phyloP scores from a whole-genome alignment of 2,888 invertebrate species.

The Linnaemya tessellans region DNA sequence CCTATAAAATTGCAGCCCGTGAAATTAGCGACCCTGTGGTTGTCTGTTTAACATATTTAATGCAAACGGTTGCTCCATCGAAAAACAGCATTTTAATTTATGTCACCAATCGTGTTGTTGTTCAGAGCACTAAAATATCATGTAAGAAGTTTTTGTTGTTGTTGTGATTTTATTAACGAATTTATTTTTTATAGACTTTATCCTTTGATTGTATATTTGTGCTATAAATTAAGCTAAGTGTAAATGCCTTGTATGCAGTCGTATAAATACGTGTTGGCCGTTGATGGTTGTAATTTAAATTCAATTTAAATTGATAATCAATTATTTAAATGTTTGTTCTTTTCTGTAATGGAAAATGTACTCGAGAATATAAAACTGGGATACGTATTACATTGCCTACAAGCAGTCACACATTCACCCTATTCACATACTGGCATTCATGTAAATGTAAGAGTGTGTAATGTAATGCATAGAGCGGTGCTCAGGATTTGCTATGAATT shows the following conservation, averaged over 20 bases:
- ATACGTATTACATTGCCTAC: slow-evolving; percentile 20
- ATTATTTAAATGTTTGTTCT: slow-evolving; percentile 70
- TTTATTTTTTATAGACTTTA: slow-evolving; percentile 20
- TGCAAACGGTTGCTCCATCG: neutral
- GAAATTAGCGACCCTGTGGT: neutral
- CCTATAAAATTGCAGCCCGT: no score
- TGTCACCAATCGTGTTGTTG: slow-evolving; percentile 12
- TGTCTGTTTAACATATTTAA: neutral
- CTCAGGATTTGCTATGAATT: slow-evolving; percentile 4
- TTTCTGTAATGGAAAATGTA: slow-evolving; percentile 54
- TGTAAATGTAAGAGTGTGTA: neutral
- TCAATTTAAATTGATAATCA: slow-evolving; percentile 73
- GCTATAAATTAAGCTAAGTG: slow-evolving; percentile 50
- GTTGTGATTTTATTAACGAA: slow-evolving; percentile 11
- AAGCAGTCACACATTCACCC: neutral
- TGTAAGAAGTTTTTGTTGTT: slow-evolving; percentile 2
- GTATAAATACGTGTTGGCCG: slow-evolving; percentile 53
- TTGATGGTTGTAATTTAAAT: slow-evolving; percentile 70
- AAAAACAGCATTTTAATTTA: neutral
- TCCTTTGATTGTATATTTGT: slow-evolving; percentile 45
- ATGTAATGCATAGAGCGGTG: neutral
- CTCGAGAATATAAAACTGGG: slow-evolving; percentile 18
- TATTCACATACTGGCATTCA: neutral
- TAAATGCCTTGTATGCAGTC: slow-evolving; percentile 25
- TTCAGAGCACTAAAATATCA: slow-evolving; percentile 3